Conservation (phyloP, 2,113 vertebrate species). For the Elephantulus edwardii region DNA sequence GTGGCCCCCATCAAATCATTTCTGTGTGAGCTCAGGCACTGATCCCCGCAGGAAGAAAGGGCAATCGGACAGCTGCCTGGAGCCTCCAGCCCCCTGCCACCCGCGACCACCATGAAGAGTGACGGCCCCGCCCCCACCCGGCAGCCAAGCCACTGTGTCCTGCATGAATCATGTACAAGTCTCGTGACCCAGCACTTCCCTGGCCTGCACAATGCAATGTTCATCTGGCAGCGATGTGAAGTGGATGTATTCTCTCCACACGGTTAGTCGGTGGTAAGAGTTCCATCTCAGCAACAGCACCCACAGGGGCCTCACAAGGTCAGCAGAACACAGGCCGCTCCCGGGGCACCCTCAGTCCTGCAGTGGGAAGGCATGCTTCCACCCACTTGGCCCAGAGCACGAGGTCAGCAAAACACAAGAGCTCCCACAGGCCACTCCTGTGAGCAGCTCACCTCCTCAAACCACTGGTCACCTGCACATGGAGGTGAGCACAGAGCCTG, state of each 20-base stretch:
- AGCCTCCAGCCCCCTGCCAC: neutral
- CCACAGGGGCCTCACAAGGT: neutral
- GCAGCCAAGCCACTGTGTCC: conserved; percentile 54
- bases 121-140: conserved; percentile 9
- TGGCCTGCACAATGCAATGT: conserved; percentile 30
- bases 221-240: conserved; percentile 25
- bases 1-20: neutral
- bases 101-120: fast-evolving
- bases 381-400: too few species aligned
- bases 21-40: neutral
- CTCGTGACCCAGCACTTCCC: conserved; percentile 40
- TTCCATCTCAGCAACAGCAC: neutral
- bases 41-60: neutral
- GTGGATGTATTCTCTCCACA: neutral
- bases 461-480: too few species aligned
- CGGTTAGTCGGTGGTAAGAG: neutral
- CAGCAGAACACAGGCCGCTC: too few species aligned
- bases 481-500: too few species aligned
- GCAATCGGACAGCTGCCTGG: too few species aligned
- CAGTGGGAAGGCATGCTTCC: too few species aligned
- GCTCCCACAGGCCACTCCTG: too few species aligned
- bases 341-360: too few species aligned
- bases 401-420: too few species aligned
- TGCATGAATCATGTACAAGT: conserved; percentile 57
- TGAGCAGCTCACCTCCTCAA: too few species aligned